These are phyloP conservation scores for Protobothrops mucrosquamatus DNA, from an alignment of 2,113 vertebrate species.

Conservation along the genomic window DNA sequence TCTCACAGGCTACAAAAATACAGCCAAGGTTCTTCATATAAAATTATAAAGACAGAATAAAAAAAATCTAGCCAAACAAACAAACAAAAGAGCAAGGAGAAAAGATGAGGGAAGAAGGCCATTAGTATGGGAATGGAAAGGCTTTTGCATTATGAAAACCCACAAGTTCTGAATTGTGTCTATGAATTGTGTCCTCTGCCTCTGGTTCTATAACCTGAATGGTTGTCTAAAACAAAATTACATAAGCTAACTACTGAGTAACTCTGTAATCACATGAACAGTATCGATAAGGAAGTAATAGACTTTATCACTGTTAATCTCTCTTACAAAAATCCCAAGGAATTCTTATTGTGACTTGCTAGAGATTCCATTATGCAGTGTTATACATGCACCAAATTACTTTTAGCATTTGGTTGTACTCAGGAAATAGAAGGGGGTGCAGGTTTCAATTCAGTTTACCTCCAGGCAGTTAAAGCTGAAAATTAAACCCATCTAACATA, in stretches of 20 bases:
- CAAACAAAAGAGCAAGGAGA: too few species aligned
- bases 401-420: background rate
- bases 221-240: background rate
- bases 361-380: background rate
- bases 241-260: background rate
- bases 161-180: too few species aligned
- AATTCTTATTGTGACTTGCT: background rate
- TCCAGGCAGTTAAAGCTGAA: background rate
- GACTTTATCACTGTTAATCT: background rate
- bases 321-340: background rate
- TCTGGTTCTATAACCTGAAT: background rate
- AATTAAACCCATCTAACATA: constrained; percentile 12
- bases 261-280: background rate
- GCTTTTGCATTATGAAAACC: too few species aligned
- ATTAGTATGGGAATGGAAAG: too few species aligned
- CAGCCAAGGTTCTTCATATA: too few species aligned
- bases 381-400: constrained; percentile 4
- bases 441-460: background rate
- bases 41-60: too few species aligned
- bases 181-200: background rate
- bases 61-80: too few species aligned
- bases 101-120: too few species aligned
- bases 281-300: background rate
- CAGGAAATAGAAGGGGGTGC: background rate
- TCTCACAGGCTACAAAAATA: too few species aligned